Conservation (phyloP, 1,140 invertebrate species). For the Bombus sylvicola region DNA sequence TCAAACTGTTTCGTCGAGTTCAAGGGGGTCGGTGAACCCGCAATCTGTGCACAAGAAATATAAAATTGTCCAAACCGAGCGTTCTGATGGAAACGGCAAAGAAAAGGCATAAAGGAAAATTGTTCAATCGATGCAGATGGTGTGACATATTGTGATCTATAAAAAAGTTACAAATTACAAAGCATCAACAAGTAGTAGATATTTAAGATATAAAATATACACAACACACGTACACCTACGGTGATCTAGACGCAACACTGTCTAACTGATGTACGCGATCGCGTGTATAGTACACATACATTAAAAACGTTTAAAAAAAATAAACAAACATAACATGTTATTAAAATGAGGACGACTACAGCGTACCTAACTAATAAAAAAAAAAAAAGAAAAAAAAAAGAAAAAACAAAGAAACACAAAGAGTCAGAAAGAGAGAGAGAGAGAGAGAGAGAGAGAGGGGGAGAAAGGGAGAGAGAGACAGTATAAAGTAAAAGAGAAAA, state of each 20-base stretch:
- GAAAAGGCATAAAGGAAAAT: slow-evolving; percentile 63
- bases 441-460: neutral
- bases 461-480: neutral
- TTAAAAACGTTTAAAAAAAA: slow-evolving; percentile 8
- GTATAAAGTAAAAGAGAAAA: slow-evolving; percentile 35
- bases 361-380: slow-evolving; percentile 71
- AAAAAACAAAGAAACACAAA: slow-evolving; percentile 40
- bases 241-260: slow-evolving; percentile 37
- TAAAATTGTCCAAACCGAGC: slow-evolving; percentile 66
- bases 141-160: slow-evolving; percentile 81
- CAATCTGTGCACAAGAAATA: slow-evolving; percentile 53
- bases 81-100: slow-evolving; percentile 65
- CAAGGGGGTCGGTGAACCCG: slow-evolving; percentile 50
- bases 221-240: slow-evolving; percentile 60
- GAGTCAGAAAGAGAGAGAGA: slow-evolving; percentile 29
- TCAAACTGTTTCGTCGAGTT: slow-evolving; percentile 59
- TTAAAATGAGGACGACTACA: slow-evolving; percentile 71
- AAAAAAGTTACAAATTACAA: slow-evolving; percentile 78
- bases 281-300: slow-evolving; percentile 40
- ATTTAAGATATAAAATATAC: slow-evolving; percentile 75
- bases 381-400: slow-evolving; percentile 13
- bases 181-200: slow-evolving; percentile 80
- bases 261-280: slow-evolving; percentile 15
- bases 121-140: slow-evolving; percentile 77
- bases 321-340: slow-evolving; percentile 49